phyloP scores from a whole-genome alignment of 1,140 invertebrate genomes.

The Drosophila triauraria region DNA sequence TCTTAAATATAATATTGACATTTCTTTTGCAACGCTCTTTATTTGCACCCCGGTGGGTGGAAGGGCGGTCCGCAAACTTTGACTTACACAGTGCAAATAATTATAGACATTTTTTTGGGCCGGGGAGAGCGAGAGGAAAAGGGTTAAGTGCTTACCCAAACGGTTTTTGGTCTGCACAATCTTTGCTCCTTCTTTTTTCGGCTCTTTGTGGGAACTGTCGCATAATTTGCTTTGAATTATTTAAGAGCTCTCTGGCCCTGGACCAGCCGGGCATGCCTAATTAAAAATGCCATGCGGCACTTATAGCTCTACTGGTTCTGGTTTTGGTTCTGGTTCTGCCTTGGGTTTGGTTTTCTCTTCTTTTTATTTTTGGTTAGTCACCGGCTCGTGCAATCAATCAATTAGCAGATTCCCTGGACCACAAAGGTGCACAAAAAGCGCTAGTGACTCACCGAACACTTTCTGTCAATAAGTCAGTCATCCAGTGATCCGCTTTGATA shows the following conservation, averaged over 20 bases:
- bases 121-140: slow-evolving; percentile 47
- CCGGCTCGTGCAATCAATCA: slow-evolving; percentile 73
- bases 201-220: slow-evolving; percentile 74
- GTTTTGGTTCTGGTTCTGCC: not conserved
- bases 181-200: slow-evolving; percentile 20
- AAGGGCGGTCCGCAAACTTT: slow-evolving; percentile 62
- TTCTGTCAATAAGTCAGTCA: slow-evolving; percentile 77
- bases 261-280: slow-evolving; percentile 66
- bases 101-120: slow-evolving; percentile 69
- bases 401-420: slow-evolving; percentile 64
- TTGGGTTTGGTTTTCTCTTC: not conserved
- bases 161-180: slow-evolving; percentile 63
- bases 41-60: slow-evolving; percentile 24
- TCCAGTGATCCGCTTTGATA: slow-evolving; percentile 59
- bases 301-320: slow-evolving; percentile 27
- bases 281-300: slow-evolving; percentile 70
- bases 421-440: slow-evolving; percentile 50
- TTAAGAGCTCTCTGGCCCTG: slow-evolving; percentile 55
- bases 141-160: slow-evolving; percentile 78
- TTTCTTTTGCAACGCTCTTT: slow-evolving; percentile 67
- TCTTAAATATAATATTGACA: slow-evolving; percentile 83
- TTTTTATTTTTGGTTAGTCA: slow-evolving; percentile 57
- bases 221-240: slow-evolving; percentile 83
- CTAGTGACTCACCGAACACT: slow-evolving; percentile 57
- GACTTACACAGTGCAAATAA: slow-evolving; percentile 80